Percentiles rank a stretch among this genome's conserved stretches.
Conservation (phyloP, 1,140 invertebrate species). For the Nasonia giraulti region DNA sequence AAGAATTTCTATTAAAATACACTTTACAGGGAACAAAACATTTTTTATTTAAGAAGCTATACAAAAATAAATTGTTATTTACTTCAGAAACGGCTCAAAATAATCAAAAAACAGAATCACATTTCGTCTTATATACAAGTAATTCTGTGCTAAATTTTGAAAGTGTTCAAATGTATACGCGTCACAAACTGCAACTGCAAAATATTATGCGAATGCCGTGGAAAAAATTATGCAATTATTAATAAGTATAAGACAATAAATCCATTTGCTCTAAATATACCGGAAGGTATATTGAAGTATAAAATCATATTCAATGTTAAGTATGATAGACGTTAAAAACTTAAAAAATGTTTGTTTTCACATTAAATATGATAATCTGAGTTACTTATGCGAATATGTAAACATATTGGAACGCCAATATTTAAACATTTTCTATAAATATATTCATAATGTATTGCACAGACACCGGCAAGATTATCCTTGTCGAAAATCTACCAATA, state of each 20-base stretch:
- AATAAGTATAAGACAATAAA: neutral
- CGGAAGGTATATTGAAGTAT: neutral
- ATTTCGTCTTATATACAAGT: neutral
- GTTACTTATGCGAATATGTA: neutral
- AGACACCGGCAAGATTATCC: no score
- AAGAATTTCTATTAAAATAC: no score
- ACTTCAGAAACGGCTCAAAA: no score
- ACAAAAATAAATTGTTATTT: no score
- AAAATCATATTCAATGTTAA: neutral
- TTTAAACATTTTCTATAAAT: no score
- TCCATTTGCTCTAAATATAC: neutral
- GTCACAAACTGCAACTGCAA: neutral
- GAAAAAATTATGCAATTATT: neutral
- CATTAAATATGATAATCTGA: neutral
- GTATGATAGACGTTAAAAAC: neutral
- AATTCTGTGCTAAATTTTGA: neutral
- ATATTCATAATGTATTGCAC: no score
- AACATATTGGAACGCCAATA: no score
- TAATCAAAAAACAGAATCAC: no score
- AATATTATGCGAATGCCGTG: neutral
- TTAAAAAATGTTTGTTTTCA: neutral
- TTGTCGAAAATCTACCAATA: no score
- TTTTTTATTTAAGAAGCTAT: no score
- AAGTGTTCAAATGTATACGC: neutral
- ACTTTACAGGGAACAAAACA: no score